Conservation (phyloP, 2,888 invertebrate species). For the Brachyptera risi region DNA sequence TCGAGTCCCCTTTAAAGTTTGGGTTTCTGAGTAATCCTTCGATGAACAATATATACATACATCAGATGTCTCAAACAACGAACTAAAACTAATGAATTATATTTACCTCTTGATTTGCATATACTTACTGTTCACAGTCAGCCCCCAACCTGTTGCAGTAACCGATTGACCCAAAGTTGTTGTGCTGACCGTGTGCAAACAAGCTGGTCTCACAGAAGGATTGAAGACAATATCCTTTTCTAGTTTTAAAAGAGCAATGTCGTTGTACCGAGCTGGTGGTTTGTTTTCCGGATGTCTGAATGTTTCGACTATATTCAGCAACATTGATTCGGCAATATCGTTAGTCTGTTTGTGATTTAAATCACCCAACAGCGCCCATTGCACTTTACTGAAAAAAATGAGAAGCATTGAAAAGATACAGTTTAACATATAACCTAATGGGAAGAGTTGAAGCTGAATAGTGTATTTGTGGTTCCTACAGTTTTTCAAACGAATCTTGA, state of each 20-base stretch:
- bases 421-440: no score
- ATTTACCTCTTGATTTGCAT: no score
- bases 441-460: no score
- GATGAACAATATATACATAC: no score
- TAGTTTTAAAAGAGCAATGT: conserved; percentile 61
- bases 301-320: conserved; percentile 46
- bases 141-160: conserved; percentile 63
- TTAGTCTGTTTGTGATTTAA: conserved; percentile 46
- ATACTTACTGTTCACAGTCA: no score
- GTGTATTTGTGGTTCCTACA: no score
- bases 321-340: conserved; percentile 42
- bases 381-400: conserved; percentile 39
- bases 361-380: conserved; percentile 52
- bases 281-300: conserved; percentile 55
- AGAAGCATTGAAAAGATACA: background rate
- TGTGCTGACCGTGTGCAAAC: conserved; percentile 44
- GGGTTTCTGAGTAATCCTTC: no score
- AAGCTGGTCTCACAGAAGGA: conserved; percentile 58
- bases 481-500: no score
- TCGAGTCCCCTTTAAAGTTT: no score
- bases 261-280: conserved; percentile 55
- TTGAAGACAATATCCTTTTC: conserved; percentile 49
- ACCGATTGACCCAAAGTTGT: conserved; percentile 39
- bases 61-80: no score
- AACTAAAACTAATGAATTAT: no score